phyloP scores from a whole-genome alignment of 2,888 invertebrate species.

The Leptinotarsa rubiginosa region DNA sequence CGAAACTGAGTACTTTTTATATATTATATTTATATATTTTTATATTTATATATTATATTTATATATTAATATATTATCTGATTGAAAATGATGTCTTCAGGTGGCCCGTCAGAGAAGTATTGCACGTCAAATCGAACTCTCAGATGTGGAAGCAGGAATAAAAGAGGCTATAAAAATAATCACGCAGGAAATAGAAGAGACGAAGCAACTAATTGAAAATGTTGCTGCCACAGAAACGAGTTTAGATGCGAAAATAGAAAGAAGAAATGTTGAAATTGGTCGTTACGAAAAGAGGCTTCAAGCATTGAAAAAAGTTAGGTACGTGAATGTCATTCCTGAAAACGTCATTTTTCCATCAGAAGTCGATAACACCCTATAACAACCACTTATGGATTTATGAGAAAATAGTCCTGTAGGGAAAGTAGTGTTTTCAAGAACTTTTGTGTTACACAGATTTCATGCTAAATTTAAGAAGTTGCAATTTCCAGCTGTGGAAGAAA shows the following conservation, averaged over 20 bases:
- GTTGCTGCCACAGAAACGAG: slow-evolving; percentile 90
- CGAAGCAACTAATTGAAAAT: slow-evolving; percentile 82
- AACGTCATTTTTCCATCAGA: too few species aligned
- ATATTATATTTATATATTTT: too few species aligned
- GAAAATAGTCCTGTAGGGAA: too few species aligned
- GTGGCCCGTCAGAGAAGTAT: slow-evolving; percentile 84
- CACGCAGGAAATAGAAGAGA: slow-evolving; percentile 78
- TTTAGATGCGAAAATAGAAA: slow-evolving; percentile 91
- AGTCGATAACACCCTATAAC: too few species aligned
- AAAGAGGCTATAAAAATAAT: slow-evolving; percentile 79
- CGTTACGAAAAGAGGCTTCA: slow-evolving; percentile 93
- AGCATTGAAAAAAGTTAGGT: slow-evolving; percentile 94
- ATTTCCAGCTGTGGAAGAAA: too few species aligned
- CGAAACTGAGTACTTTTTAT: too few species aligned
- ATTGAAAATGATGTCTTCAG: slow-evolving; percentile 61
- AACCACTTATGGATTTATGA: too few species aligned
- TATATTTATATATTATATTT: too few species aligned
- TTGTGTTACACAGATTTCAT: too few species aligned
- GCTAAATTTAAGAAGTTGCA: too few species aligned
- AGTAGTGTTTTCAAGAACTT: too few species aligned
- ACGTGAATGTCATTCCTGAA: neutral
- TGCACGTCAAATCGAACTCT: slow-evolving; percentile 84
- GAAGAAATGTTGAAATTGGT: slow-evolving; percentile 89
- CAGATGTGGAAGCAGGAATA: slow-evolving; percentile 83
- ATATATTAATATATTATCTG: too few species aligned